A percentile compares a stretch with the other conserved stretches of the same genome.
These are phyloP conservation scores for Amyelois transitella DNA, from an alignment of 1,140 invertebrate species.

Conservation along the genomic window DNA sequence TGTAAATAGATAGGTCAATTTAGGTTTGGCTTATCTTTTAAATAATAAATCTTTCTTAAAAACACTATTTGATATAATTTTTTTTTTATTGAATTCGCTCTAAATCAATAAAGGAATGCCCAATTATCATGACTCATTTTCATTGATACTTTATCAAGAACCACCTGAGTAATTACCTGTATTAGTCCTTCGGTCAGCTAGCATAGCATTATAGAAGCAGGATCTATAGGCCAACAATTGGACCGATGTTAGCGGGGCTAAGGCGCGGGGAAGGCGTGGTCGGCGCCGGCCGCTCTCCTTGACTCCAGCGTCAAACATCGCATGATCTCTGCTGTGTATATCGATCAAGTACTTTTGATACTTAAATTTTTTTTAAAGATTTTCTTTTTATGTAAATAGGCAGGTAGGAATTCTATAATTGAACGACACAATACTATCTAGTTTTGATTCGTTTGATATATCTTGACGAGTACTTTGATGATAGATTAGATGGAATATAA, in stretches of 20 bases:
- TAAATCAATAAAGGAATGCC: neutral
- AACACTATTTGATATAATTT: too few species aligned
- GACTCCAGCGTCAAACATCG: conserved; percentile 71
- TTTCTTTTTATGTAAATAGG: too few species aligned
- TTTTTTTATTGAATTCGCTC: too few species aligned
- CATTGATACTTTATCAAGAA: neutral
- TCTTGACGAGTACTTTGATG: too few species aligned
- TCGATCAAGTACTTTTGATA: conserved; percentile 24
- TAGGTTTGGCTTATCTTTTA: too few species aligned
- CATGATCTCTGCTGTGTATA: conserved; percentile 60
- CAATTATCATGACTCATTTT: neutral
- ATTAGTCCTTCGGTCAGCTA: neutral
- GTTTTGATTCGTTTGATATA: too few species aligned
- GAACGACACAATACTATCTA: too few species aligned
- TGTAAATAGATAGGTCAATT: too few species aligned
- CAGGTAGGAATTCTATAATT: too few species aligned
- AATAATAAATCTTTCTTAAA: too few species aligned
- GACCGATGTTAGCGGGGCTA: conserved; percentile 41
- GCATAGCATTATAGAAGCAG: conserved; percentile 17
- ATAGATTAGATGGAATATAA: too few species aligned
- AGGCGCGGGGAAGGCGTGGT: conserved; percentile 55
- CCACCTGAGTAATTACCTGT: conserved; percentile 18
- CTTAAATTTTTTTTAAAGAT: conserved; percentile 15
- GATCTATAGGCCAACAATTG: conserved; percentile 49
- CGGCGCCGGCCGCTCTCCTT: conserved; percentile 71